Conservation (phyloP, 2,113 vertebrate genomes). For the Nesoenas mayeri region DNA sequence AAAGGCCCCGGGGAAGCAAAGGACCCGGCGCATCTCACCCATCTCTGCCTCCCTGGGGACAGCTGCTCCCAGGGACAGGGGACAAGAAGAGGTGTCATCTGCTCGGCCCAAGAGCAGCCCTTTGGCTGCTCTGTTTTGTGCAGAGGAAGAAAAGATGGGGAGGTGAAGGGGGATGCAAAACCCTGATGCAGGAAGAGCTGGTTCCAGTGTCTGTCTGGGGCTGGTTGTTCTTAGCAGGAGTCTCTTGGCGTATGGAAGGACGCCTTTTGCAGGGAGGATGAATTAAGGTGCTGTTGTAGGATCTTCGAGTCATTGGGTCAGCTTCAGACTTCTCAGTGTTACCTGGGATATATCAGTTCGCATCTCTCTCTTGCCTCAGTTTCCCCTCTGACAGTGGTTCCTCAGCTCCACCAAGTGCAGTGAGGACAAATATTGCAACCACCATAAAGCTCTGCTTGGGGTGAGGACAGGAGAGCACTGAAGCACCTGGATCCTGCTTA, state of each 20-base stretch:
- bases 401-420: not conserved
- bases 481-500: not conserved
- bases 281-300: not conserved
- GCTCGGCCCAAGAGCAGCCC: not conserved
- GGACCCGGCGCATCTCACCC: fast-evolving
- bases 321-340: not conserved
- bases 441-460: not conserved
- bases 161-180: not conserved
- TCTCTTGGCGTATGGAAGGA: not conserved
- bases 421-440: not conserved
- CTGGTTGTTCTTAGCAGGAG: constrained; percentile 42
- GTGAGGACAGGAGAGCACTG: not conserved
- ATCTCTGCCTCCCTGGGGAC: not conserved
- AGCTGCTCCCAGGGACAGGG: not conserved
- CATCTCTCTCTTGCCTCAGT: not conserved
- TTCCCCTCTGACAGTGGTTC: not conserved
- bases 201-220: constrained; percentile 5
- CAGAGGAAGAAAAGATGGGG: constrained; percentile 4
- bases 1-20: not conserved
- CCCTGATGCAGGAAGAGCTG: not conserved
- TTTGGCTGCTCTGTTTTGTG: constrained; percentile 5
- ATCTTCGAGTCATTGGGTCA: not conserved
- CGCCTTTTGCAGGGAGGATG: not conserved
- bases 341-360: not conserved
- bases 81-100: not conserved